Base-by-base conservation (phyloP, 2,888 invertebrate genomes). In the Aquatica leii region DNA sequence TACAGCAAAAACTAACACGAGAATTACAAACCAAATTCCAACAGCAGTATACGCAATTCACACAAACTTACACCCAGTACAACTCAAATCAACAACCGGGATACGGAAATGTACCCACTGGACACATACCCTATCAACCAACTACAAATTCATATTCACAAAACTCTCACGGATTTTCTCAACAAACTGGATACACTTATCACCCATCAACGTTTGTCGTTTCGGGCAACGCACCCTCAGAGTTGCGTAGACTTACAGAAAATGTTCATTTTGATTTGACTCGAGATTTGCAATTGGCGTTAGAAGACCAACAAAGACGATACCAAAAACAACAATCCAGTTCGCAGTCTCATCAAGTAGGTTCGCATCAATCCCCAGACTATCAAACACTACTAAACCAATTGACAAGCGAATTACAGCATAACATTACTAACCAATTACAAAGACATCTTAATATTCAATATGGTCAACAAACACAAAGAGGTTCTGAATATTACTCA, bases 1-100 rank as follows among this genome's bases (percentile, higher is more conserved):
- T 80, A 17, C 77, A 80, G 58, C 70, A 71, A 24, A 79, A 80
- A 65, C 69, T 81, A 40, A 65, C 77, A 0, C 71, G 74, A 5
- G 78, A 80, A 57, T 59, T 75, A 12, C 65, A 67, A 37, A 66
- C 68, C 1, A 59, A 59, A 18, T 65, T 72, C 24, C 61, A 64
- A 40, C 59, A 66, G 15, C 70, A 73, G 35, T 69, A 69, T 1
- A 59, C 46, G n/a, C 61, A 66, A 59, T 65, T 65, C 34, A 40
- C 48, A n/a, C 56, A 59, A 40, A 31, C 54, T 11, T 62, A 41
- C 14, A 35, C 11, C 18, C 59, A 59, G 52, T 48, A 51, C 31
- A 43, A 15, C 35, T 24, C 21, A 20, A 37, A 14, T 9, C 17
- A 17, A 50, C 12, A 14, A 15, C 34, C 17, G 2, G 52, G 52